These are phyloP conservation scores for Grapholita molesta DNA, from an alignment of 1,140 invertebrate species.

Conservation along the genomic window DNA sequence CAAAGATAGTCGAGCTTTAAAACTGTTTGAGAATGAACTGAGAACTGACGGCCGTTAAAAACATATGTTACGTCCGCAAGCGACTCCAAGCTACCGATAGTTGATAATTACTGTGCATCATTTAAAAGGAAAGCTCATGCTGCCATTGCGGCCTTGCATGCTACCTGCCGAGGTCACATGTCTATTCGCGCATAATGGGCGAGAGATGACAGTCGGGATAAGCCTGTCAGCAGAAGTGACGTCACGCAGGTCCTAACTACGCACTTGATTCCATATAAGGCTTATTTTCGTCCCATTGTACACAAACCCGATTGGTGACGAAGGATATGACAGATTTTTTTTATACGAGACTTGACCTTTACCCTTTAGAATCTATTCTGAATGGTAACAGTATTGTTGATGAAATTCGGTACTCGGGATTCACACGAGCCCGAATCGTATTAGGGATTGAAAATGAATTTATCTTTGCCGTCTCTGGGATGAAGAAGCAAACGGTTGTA, in stretches of 20 bases:
- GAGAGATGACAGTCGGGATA: conserved; percentile 58
- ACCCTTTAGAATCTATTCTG: background rate
- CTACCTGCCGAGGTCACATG: conserved; percentile 49
- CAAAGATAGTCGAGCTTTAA: background rate
- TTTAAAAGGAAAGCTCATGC: conserved; percentile 33
- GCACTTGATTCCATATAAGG: conserved; percentile 10
- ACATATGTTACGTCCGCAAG: conserved; percentile 30
- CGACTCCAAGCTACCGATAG: conserved; percentile 29
- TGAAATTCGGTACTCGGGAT: background rate
- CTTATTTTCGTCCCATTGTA: conserved; percentile 10
- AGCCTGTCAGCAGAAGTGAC: conserved; percentile 21
- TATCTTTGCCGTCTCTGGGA: background rate
- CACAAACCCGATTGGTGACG: background rate
- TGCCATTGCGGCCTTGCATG: conserved; percentile 54
- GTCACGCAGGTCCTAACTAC: background rate
- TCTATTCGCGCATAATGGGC: conserved; percentile 56
- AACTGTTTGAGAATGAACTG: background rate
- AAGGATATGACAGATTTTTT: conserved; percentile 13
- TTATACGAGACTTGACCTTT: background rate
- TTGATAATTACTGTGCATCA: conserved; percentile 27
- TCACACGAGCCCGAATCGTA: background rate
- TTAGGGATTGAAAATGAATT: background rate
- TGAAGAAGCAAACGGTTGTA: background rate
- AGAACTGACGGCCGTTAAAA: conserved; percentile 2
- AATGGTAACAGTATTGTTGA: background rate